These are phyloP conservation scores for Sebastes kiyomatsui DNA, from an alignment of 2,797 vertebrate species.

Conservation along the genomic window DNA sequence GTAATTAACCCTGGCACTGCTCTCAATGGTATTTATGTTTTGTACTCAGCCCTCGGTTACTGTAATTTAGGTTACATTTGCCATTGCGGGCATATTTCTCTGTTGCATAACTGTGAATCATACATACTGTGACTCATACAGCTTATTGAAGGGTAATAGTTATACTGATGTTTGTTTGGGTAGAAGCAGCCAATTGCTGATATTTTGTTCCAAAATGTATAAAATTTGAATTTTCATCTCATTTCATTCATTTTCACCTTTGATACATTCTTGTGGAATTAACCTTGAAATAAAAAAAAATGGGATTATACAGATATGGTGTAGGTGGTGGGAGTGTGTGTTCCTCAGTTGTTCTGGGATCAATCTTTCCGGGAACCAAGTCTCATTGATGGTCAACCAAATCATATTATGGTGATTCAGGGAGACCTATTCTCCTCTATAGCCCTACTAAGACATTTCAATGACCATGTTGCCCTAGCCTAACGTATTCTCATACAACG, in stretches of 20 bases:
- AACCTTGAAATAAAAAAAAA: neutral
- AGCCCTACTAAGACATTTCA: neutral
- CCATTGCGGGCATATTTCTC: constrained; percentile 13
- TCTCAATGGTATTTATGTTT: constrained; percentile 12
- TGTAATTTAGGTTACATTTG: constrained; percentile 13
- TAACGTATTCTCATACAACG: no score
- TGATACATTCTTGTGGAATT: neutral
- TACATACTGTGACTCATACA: neutral
- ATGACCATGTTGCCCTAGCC: neutral
- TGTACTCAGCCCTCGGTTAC: constrained; percentile 5
- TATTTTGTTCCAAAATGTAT: neutral
- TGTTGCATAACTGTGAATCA: constrained; percentile 38
- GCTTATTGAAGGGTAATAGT: neutral
- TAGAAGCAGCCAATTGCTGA: neutral
- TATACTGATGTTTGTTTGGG: neutral
- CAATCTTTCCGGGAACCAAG: neutral
- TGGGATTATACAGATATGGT: neutral
- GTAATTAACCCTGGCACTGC: constrained; percentile 34
- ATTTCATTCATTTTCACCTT: neutral
- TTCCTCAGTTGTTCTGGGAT: neutral
- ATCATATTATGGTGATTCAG: neutral
- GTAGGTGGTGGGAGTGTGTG: neutral
- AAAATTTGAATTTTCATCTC: neutral
- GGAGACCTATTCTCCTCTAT: neutral
- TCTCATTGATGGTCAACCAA: neutral